A percentile compares a stretch with the other conserved stretches of the same genome.
These are phyloP conservation scores for Microcebus griseorufus DNA, from an alignment of 2,113 vertebrate genomes.

Conservation along the genomic window DNA sequence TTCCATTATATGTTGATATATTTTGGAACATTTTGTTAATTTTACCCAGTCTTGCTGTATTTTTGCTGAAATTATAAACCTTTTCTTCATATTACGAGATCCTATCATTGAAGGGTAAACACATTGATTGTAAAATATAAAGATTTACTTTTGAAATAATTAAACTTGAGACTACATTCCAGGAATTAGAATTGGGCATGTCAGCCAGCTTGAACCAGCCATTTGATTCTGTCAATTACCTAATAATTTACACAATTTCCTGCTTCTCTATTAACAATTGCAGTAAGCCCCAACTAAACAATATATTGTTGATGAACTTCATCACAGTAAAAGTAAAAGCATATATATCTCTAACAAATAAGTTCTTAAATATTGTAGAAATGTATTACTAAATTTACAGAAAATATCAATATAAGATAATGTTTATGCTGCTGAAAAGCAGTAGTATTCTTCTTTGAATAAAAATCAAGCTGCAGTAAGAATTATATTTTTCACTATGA, in stretches of 20 bases:
- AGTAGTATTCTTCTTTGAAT: background rate
- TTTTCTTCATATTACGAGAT: background rate
- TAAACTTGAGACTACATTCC: background rate
- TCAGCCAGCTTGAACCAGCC: background rate
- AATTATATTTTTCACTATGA: background rate
- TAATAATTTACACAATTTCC: background rate
- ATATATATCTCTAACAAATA: background rate
- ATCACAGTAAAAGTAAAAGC: background rate
- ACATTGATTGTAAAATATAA: background rate
- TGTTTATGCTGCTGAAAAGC: background rate
- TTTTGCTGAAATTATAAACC: slow-evolving; percentile 7
- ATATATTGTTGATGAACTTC: background rate
- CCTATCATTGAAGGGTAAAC: background rate
- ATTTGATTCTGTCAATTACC: background rate
- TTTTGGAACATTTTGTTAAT: background rate
- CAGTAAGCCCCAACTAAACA: background rate
- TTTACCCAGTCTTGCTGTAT: background rate
- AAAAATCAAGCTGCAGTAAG: background rate
- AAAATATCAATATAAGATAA: background rate
- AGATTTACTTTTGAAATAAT: background rate
- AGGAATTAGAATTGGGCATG: background rate
- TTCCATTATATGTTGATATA: background rate
- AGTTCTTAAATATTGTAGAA: background rate
- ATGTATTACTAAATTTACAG: background rate
- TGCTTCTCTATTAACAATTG: background rate